Base-by-base conservation (phyloP, 1,140 invertebrate genomes). In the Pseudobourletiella spinata region DNA sequence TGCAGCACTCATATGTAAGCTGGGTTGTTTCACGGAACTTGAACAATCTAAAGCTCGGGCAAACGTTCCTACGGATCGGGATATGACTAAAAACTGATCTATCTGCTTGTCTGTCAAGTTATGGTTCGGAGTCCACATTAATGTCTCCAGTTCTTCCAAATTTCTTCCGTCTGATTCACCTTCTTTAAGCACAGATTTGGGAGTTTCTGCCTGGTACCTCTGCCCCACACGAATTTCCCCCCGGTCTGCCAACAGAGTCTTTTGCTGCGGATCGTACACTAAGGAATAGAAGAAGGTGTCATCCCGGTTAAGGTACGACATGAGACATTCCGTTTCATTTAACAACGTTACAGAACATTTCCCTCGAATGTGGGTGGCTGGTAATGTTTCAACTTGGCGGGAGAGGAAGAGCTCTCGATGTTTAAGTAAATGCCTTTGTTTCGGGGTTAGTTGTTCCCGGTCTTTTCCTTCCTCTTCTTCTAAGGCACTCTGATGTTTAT, bases 261-360 rank as follows among this genome's bases (percentile, higher is more conserved):
- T 97, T 79, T 98, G 93, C 76, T 90, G 85, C 64, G 95, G 95
- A 82, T 99, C 97, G 79, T 97, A 99, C 65, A 99, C 96, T 75
- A 99, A 82, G 75, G 95, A 98, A 79, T 99, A 99, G 78, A 98
- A 99, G 83, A 99, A 99, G 74, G 90, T 89, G 78, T 99, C 95
- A 75, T 98, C 95, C 82, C 93, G 94, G 79, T 92, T 91, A 67
- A 98, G 82, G 81, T 99, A 99, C 75, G 91, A 94, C 70, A 87
- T 80, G 70, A 95, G 80, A 67, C 91, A 91, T 80, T 99, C 96
- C 51, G 94, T 97, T 82, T 98, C 95, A 79, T 98, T 98, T 74
- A 98, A 85, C 59, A 99, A 81, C 56, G 95, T 97, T 65, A 99
- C 96, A 65, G 88, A 88, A 81, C 96, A 99, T 82, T 99, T 99